Evolutionary conservation across 2,888 invertebrate species (phyloP).

Genomic region (Ophraella communa): DNA sequence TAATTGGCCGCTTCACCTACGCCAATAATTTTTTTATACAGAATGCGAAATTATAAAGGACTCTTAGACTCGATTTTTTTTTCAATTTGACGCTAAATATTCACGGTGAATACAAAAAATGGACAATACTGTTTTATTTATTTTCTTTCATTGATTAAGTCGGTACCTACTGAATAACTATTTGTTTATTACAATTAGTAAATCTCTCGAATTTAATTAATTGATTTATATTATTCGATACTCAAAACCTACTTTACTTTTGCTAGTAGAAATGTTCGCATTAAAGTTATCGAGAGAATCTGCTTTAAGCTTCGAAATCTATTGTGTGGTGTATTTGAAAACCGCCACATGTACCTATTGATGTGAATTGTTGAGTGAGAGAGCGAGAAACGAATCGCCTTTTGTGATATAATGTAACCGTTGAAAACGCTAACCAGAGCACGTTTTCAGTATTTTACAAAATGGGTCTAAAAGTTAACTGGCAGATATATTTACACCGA

Average conservation of each 20-base stretch:
- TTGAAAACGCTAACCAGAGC: constrained; percentile 39
- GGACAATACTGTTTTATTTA: too few species aligned
- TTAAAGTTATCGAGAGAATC: neutral
- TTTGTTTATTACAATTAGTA: neutral
- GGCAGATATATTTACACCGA: neutral
- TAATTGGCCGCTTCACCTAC: too few species aligned
- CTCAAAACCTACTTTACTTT: neutral
- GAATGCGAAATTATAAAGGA: too few species aligned
- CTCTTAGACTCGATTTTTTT: too few species aligned
- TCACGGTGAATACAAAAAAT: too few species aligned
- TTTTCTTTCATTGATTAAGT: neutral
- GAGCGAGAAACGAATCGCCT: constrained; percentile 39
- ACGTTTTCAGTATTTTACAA: constrained; percentile 41
- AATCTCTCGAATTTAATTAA: too few species aligned
- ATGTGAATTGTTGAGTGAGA: constrained; percentile 43
- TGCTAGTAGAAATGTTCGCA: neutral
- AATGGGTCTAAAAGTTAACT: constrained; percentile 38
- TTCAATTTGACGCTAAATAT: too few species aligned
- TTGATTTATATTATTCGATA: neutral
- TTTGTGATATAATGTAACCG: constrained; percentile 35
- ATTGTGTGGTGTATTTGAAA: constrained; percentile 33
- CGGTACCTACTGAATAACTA: too few species aligned
- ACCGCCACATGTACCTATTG: constrained; percentile 36
- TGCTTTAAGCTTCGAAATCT: neutral
- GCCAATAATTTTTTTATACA: too few species aligned